phyloP scores from a whole-genome alignment of 2,113 vertebrate species.

The Vidua macroura region DNA sequence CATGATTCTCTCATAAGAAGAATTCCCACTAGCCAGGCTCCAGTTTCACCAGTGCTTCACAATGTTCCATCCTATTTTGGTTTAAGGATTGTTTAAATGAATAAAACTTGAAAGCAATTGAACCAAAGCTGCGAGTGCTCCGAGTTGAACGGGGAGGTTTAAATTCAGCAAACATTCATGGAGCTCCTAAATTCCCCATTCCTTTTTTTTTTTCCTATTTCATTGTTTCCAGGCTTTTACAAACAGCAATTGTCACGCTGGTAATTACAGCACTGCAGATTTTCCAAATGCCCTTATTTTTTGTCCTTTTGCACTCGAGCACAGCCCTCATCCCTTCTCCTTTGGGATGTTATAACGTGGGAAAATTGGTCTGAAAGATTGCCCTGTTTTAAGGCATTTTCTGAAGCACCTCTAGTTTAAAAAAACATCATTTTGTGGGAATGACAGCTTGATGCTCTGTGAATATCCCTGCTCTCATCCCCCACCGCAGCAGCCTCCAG shows the following conservation, averaged over 20 bases:
- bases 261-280: not conserved
- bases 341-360: not conserved
- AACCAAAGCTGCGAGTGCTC: not conserved
- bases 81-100: not conserved
- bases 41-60: rapidly evolving
- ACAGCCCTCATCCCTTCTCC: not conserved
- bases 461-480: constrained; percentile 33
- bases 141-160: not conserved
- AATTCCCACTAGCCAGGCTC: not conserved
- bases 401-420: not conserved
- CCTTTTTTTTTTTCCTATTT: not conserved
- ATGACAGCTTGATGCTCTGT: constrained; percentile 17
- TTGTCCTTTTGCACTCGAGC: not conserved
- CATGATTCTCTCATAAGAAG: too few species aligned
- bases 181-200: not conserved
- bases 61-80: rapidly evolving
- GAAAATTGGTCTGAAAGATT: constrained; percentile 28
- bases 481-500: not conserved
- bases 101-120: not conserved
- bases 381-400: constrained; percentile 19
- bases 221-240: not conserved
- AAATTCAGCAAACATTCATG: not conserved
- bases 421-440: not conserved
- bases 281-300: not conserved
- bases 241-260: not conserved